phyloP scores from a whole-genome alignment of 2,113 vertebrate genomes.

The Albula goreensis region DNA sequence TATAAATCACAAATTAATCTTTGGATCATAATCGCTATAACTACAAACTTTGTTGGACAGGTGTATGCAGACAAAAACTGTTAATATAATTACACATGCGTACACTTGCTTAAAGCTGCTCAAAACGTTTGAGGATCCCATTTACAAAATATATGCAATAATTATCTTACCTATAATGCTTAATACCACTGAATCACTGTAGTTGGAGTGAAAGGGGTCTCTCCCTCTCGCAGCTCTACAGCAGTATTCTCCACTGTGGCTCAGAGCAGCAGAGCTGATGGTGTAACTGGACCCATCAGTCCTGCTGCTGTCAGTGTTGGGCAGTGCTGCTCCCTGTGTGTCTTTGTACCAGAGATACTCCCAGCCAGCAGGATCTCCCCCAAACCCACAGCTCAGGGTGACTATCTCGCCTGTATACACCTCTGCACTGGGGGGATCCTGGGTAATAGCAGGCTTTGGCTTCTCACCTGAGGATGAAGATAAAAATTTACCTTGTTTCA shows the following conservation, averaged over 20 bases:
- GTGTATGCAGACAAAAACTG: too few relatives aligned
- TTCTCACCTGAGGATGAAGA: not conserved
- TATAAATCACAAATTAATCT: too few relatives aligned
- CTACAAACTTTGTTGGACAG: too few relatives aligned
- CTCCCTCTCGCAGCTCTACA: conserved; percentile 25
- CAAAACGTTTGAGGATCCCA: too few relatives aligned
- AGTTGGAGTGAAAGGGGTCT: not conserved
- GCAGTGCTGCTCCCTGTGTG: too few relatives aligned
- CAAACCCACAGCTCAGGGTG: conserved; percentile 4
- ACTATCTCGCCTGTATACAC: not conserved
- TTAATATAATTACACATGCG: too few relatives aligned
- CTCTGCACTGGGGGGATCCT: not conserved
- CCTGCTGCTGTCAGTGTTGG: too few relatives aligned
- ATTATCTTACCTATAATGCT: conserved; percentile 1
- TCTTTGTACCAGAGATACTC: too few relatives aligned
- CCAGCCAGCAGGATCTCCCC: too few relatives aligned
- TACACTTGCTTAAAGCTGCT: too few relatives aligned
- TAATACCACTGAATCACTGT: conserved; percentile 11
- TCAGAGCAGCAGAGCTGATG: conserved; percentile 13
- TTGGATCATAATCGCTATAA: too few relatives aligned
- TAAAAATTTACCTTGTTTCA: not conserved
- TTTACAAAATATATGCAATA: too few relatives aligned
- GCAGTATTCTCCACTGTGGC: conserved; percentile 17
- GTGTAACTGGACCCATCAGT: not conserved
- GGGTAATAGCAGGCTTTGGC: not conserved